Evolutionary conservation across 1,140 invertebrate species (phyloP), one percentile per base, ranked within the genome.

Genomic region (Drosophila sturtevanti): DNA sequence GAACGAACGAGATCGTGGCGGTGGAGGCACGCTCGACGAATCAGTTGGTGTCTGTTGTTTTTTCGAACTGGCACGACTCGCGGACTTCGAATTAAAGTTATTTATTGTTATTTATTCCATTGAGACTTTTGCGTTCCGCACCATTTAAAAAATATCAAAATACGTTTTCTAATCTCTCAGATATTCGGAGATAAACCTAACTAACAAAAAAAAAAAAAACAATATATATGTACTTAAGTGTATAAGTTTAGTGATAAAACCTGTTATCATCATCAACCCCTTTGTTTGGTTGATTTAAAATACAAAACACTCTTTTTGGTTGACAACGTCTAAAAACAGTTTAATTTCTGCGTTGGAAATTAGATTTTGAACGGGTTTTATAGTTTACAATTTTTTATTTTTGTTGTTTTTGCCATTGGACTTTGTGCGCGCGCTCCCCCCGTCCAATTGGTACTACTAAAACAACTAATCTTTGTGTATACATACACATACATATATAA

Each of bases 321-420:
- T 56, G 6, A 56, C 41, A 48, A 48, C 16, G 21, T 48, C 11
- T 48, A 11, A 4, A 0, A 44, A 48, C 16, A 4, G 41, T 48
- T 21, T 48, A 48, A 48, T 48, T 48, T 48, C 16, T 48, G 41
- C 41, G 34, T 56, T 56, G 34, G 24, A n/a, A 55, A 55, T 55
- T n/a, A 14, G 27, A 24, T 10, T 10, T 34, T 34, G 7, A 24
- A 34, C 52, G 52, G n/a, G 7, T 27, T 54, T 55, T 22, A n/a
- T 55, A 16, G 1, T 44, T 44, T 44, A 7, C 14, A n/a, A n/a
- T n/a, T n/a, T n/a, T n/a, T n/a, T n/a, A n/a, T n/a, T 55, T 7
- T 34, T 56, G 6, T 35, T n/a, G n/a, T n/a, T n/a, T 4, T 38
- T 34, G 1, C 7, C 14, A 60, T 60, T 60, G 31, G 58, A 60